Evolutionary conservation across 2,113 vertebrate genomes (phyloP).

Genomic region (Macaca mulatta): DNA sequence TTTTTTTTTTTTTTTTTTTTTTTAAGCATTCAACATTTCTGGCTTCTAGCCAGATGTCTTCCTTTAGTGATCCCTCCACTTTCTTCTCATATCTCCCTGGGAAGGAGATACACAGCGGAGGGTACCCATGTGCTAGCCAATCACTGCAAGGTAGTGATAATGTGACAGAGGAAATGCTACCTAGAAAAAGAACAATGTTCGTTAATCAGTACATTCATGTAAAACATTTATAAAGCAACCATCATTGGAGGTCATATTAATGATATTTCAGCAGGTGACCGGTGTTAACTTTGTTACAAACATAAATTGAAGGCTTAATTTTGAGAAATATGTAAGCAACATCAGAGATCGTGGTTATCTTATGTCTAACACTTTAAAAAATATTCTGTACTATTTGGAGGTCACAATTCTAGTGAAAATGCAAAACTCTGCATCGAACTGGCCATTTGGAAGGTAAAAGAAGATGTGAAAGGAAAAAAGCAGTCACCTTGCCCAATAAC

Average conservation of each 20-base stretch:
- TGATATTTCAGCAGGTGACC: not conserved
- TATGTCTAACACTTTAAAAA: not conserved
- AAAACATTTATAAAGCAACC: not conserved
- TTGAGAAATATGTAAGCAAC: not conserved
- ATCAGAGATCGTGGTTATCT: not conserved
- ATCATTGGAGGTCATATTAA: not conserved
- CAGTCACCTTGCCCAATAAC: conserved; percentile 5
- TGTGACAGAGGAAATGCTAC: not conserved
- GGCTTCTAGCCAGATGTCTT: not conserved
- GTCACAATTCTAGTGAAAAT: conserved; percentile 86
- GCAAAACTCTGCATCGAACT: conserved; percentile 89
- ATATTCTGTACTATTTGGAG: conserved; percentile 73
- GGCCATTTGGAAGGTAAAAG: conserved; percentile 88
- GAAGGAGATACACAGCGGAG: not conserved
- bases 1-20: not conserved
- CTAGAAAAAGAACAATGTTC: not conserved
- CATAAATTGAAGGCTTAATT: not conserved
- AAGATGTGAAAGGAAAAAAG: conserved; percentile 86
- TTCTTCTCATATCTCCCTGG: not conserved
- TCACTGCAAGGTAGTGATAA: not conserved
- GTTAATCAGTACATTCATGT: not conserved
- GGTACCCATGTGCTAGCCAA: not conserved
- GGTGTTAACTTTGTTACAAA: not conserved
- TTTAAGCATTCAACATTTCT: not conserved
- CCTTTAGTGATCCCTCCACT: not conserved